Conservation (phyloP, 2,113 vertebrate species). For the Ophiodon elongatus region DNA sequence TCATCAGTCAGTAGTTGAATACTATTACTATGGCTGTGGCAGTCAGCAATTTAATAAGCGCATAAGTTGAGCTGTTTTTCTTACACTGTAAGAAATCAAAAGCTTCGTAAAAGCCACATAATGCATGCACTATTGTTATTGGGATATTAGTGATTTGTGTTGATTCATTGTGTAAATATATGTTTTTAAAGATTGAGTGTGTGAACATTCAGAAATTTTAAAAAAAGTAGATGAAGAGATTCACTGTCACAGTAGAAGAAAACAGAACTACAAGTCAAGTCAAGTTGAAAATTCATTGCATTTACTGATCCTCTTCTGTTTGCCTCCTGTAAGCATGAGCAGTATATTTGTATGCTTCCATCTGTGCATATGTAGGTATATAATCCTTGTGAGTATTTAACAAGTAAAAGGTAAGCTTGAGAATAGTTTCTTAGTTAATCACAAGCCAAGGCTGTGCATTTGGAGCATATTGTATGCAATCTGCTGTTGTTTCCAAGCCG, state of each 20-base stretch:
- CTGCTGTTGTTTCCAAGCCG: slow-evolving; percentile 28
- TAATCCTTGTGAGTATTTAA: slow-evolving; percentile 15
- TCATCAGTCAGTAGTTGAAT: background rate
- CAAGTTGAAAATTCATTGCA: background rate
- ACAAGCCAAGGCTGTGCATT: slow-evolving; percentile 4
- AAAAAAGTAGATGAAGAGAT: background rate
- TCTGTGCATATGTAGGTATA: slow-evolving; percentile 1
- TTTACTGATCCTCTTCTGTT: background rate
- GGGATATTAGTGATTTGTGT: background rate
- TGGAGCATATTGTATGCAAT: slow-evolving; percentile 39
- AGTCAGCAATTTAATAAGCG: background rate
- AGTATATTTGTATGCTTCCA: slow-evolving; percentile 6
- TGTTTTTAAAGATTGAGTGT: background rate
- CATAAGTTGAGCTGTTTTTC: slow-evolving; percentile 1
- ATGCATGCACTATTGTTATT: background rate
- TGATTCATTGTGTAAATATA: background rate
- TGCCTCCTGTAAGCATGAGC: background rate
- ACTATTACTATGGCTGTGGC: background rate
- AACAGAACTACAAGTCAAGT: background rate
- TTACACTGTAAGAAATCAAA: background rate
- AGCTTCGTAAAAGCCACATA: background rate
- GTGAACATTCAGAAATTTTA: background rate
- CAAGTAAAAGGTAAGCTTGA: slow-evolving; percentile 21
- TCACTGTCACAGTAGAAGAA: background rate
- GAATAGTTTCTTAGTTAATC: slow-evolving; percentile 27